Percentiles rank a stretch among this genome's conserved stretches.
Evolutionary conservation across 2,888 invertebrate species (phyloP).

Genomic region (Leptothorax acervorum): DNA sequence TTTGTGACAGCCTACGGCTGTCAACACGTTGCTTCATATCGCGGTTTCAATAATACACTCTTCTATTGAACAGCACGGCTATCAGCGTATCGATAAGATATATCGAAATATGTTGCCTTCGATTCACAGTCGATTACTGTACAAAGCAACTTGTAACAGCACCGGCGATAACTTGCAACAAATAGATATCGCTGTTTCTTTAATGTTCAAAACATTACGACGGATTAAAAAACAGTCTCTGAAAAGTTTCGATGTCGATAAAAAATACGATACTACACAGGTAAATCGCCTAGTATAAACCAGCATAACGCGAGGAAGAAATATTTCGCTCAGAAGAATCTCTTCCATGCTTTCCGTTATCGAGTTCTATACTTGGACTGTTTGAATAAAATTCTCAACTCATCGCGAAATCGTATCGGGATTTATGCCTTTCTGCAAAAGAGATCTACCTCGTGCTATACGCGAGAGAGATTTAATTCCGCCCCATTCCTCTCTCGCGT

Average conservation of each 20-base stretch:
- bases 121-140: neutral
- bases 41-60: slow-evolving; percentile 16
- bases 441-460: neutral
- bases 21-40: slow-evolving; percentile 7
- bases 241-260: slow-evolving; percentile 37
- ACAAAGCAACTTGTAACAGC: slow-evolving; percentile 24
- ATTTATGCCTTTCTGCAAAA: neutral
- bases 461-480: slow-evolving; percentile 13
- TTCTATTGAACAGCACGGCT: slow-evolving; percentile 24
- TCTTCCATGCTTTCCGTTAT: neutral
- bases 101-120: slow-evolving; percentile 32
- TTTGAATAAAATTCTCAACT: slow-evolving; percentile 17
- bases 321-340: slow-evolving; percentile 10
- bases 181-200: neutral
- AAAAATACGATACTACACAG: neutral
- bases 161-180: slow-evolving; percentile 3
- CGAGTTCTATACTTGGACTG: neutral
- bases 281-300: neutral
- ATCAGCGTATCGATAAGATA: slow-evolving; percentile 40
- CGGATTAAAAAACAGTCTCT: slow-evolving; percentile 43
- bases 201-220: slow-evolving; percentile 27
- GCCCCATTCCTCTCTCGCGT: neutral
- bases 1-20: slow-evolving; percentile 1
- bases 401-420: neutral
- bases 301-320: slow-evolving; percentile 1